These are phyloP conservation scores for Choreutis nemorana DNA, from an alignment of 2,888 invertebrate species.

Conservation along the genomic window DNA sequence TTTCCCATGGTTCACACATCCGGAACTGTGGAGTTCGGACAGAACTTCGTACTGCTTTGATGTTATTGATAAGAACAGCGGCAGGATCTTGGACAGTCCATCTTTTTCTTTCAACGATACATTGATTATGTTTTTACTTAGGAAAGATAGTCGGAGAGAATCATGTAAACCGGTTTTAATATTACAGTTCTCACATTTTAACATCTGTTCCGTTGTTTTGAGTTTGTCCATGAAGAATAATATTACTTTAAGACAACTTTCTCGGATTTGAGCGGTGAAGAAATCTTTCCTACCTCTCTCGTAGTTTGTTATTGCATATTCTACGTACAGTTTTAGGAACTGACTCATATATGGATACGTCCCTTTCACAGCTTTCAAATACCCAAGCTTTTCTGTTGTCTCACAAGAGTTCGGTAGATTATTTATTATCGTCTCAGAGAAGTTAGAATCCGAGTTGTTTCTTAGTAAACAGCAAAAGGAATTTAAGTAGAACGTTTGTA, in stretches of 20 bases:
- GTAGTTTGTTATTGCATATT: conserved; percentile 19
- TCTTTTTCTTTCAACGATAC: conserved; percentile 18
- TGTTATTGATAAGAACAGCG: conserved; percentile 19
- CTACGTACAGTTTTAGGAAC: conserved; percentile 34
- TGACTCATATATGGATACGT: conserved; percentile 42
- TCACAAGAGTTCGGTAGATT: conserved; percentile 26
- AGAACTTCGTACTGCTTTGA: conserved; percentile 29
- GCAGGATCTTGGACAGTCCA: conserved; percentile 18
- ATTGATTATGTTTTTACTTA: conserved; percentile 28
- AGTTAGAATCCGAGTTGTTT: conserved; percentile 15
- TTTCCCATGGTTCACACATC: conserved; percentile 34
- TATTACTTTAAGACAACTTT: conserved; percentile 28
- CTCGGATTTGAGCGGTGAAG: conserved; percentile 20
- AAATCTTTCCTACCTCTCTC: conserved; percentile 11
- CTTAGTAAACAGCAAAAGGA: conserved; percentile 30
- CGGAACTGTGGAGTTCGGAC: conserved; percentile 19
- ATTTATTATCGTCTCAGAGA: conserved; percentile 24
- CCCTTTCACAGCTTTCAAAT: conserved; percentile 19
- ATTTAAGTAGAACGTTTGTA: conserved; percentile 37
- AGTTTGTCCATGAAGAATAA: conserved; percentile 24
- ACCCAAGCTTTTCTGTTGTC: conserved; percentile 29
- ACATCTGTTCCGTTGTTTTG: conserved; percentile 23
- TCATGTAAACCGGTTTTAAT: conserved; percentile 39
- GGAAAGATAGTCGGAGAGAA: conserved; percentile 31
- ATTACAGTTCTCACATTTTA: conserved; percentile 43